Conservation (phyloP, 2,797 vertebrate species). For the Champsocephalus esox region DNA sequence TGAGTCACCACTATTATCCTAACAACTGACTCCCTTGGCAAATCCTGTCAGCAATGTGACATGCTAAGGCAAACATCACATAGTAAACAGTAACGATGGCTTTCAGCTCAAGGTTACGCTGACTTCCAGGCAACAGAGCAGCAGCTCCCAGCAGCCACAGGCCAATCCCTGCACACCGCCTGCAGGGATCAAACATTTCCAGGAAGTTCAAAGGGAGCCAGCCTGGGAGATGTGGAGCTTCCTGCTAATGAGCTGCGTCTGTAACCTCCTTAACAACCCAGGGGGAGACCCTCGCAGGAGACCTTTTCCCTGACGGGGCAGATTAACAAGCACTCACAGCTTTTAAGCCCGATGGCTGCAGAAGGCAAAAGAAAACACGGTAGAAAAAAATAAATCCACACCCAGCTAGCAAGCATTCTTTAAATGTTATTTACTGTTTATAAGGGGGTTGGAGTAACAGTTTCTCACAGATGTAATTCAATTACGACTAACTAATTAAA, state of each 20-base stretch:
- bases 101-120: constrained; percentile 18
- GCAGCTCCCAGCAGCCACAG: constrained; percentile 1
- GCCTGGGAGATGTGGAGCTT: constrained; percentile 38
- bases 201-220: constrained; percentile 64
- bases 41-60: constrained; percentile 17
- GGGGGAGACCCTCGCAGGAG: constrained; percentile 36
- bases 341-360: constrained; percentile 16
- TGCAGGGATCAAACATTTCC: constrained; percentile 52
- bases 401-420: constrained; percentile 3
- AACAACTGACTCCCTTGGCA: constrained; percentile 7
- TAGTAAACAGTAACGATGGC: constrained; percentile 14
- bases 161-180: constrained; percentile 32
- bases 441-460: background rate
- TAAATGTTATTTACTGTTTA: constrained; percentile 16
- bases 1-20: background rate
- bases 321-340: constrained; percentile 48
- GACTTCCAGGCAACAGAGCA: constrained; percentile 34
- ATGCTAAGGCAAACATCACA: constrained; percentile 8
- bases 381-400: background rate
- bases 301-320: constrained; percentile 37
- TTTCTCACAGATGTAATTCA: constrained; percentile 24
- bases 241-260: constrained; percentile 56
- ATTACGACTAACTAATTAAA: background rate
- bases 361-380: background rate
- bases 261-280: constrained; percentile 55